phyloP scores from a whole-genome alignment of 53 echinoderm and acorn worm species.

The Temnopleurus reevesii region DNA sequence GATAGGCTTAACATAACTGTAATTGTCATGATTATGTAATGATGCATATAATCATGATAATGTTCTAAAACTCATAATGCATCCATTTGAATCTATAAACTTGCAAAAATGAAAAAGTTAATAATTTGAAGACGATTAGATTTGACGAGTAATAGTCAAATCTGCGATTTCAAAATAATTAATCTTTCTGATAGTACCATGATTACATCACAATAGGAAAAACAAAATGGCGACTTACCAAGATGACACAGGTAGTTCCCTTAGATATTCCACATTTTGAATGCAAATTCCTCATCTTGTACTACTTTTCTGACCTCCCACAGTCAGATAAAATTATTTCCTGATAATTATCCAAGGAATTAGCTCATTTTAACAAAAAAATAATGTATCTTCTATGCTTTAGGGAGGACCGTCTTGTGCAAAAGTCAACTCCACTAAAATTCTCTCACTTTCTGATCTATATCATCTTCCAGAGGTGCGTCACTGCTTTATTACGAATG shows the following conservation, averaged over 20 bases:
- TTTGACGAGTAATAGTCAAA: too few relatives aligned
- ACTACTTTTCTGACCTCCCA: slow-evolving; percentile 29
- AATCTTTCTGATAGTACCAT: too few relatives aligned
- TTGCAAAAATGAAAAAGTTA: too few relatives aligned
- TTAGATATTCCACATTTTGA: not conserved
- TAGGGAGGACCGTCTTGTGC: slow-evolving; percentile 18
- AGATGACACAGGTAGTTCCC: not conserved
- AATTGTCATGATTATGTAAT: too few relatives aligned
- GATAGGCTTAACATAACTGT: too few relatives aligned
- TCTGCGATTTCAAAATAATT: too few relatives aligned
- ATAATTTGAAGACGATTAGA: too few relatives aligned
- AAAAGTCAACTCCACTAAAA: slow-evolving; percentile 33
- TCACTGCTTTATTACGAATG: slow-evolving; percentile 17
- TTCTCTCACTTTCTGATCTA: not conserved
- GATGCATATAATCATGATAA: too few relatives aligned
- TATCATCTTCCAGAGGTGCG: not conserved
- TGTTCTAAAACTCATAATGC: too few relatives aligned
- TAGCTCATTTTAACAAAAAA: not conserved
- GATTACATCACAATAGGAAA: not conserved
- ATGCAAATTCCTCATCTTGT: not conserved
- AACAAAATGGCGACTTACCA: slow-evolving; percentile 51
- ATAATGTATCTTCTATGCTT: not conserved
- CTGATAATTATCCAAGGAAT: slow-evolving; percentile 34
- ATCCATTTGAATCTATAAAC: too few relatives aligned
- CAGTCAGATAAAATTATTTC: slow-evolving; percentile 38